Conservation (phyloP, 2,113 vertebrate species). For the Copsychus sechellarum region DNA sequence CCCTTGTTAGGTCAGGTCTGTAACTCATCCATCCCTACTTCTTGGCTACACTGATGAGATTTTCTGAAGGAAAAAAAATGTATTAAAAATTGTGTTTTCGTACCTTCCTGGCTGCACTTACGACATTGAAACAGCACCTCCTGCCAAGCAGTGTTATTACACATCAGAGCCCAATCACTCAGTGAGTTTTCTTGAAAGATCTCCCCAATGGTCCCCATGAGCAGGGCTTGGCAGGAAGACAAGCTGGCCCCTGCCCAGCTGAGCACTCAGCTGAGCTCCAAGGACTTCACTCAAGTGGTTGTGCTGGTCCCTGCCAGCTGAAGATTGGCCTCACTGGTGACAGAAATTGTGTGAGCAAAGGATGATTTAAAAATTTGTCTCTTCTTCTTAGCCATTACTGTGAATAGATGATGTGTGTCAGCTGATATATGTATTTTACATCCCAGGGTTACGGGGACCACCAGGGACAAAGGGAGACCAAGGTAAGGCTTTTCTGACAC, state of each 20-base stretch:
- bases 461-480: constrained; percentile 63
- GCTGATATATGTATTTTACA: constrained; percentile 22
- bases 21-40: not conserved
- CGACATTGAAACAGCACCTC: not conserved
- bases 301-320: not conserved
- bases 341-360: not conserved
- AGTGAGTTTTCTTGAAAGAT: not conserved
- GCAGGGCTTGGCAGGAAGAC: not conserved
- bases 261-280: not conserved
- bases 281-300: not conserved
- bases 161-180: not conserved
- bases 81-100: not conserved
- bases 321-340: not conserved
- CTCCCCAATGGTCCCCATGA: not conserved
- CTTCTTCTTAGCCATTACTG: not conserved
- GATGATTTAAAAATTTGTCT: not conserved
- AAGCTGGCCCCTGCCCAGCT: constrained; percentile 16
- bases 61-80: not conserved
- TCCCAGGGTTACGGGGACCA: constrained; percentile 65
- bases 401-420: not conserved
- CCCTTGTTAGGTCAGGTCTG: not conserved
- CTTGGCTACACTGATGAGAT: not conserved
- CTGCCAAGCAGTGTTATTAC: not conserved
- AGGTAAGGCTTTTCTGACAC: constrained; percentile 58
- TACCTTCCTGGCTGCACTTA: constrained; percentile 1